Conservation (phyloP, 1,140 invertebrate genomes). For the Solenopsis fugax region DNA sequence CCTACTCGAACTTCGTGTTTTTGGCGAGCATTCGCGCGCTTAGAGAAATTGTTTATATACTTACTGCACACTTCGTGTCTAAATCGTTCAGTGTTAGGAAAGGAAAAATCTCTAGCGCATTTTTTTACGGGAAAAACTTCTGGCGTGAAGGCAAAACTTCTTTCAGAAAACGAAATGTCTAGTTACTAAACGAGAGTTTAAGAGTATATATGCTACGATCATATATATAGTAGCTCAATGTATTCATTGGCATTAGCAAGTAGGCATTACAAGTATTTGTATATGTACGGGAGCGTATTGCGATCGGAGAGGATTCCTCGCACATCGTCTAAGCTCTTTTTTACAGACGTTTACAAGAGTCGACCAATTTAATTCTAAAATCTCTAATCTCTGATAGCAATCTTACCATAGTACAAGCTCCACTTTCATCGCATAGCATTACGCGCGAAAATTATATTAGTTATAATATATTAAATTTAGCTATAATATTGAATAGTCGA, state of each 20-base stretch:
- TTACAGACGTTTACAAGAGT: slow-evolving; percentile 47
- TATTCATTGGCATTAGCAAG: slow-evolving; percentile 74
- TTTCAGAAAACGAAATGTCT: slow-evolving; percentile 69
- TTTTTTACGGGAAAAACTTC: slow-evolving; percentile 69
- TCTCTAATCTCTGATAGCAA: slow-evolving; percentile 35
- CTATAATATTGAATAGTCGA: slow-evolving; percentile 20
- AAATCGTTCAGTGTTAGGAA: slow-evolving; percentile 37
- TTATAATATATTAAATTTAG: slow-evolving; percentile 42
- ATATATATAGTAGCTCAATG: slow-evolving; percentile 77
- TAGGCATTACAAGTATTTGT: slow-evolving; percentile 72
- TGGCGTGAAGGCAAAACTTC: slow-evolving; percentile 64
- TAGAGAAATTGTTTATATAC: slow-evolving; percentile 78
- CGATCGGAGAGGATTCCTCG: slow-evolving; percentile 66
- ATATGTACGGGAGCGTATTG: slow-evolving; percentile 63
- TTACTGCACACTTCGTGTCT: slow-evolving; percentile 63
- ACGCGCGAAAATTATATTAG: slow-evolving; percentile 35
- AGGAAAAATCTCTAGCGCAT: slow-evolving; percentile 5
- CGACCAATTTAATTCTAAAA: slow-evolving; percentile 39
- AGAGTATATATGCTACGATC: slow-evolving; percentile 73
- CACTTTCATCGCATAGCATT: slow-evolving; percentile 1
- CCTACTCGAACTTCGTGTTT: slow-evolving; percentile 76
- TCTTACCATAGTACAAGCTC: slow-evolving; percentile 16
- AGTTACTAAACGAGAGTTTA: slow-evolving; percentile 71
- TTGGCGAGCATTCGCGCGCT: slow-evolving; percentile 70
- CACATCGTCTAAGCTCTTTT: slow-evolving; percentile 27